Percentiles rank a stretch among this genome's conserved stretches.
These are phyloP conservation scores for Meriones unguiculatus DNA, from an alignment of 2,113 vertebrate genomes.

Conservation along the genomic window DNA sequence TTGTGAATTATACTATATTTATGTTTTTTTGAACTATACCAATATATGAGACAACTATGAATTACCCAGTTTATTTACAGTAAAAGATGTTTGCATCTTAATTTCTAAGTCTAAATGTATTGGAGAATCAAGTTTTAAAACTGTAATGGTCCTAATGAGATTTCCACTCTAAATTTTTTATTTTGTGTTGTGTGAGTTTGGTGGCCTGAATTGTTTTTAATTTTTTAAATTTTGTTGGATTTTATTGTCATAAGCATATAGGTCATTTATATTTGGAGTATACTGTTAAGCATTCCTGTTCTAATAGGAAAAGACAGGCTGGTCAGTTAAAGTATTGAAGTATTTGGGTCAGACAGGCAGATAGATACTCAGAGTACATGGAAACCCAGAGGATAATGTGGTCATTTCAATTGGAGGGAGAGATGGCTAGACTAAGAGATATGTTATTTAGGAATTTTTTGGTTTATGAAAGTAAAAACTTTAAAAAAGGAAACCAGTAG, in stretches of 20 bases:
- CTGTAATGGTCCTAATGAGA: conserved; percentile 26
- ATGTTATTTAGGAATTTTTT: conserved; percentile 15
- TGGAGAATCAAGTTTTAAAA: conserved; percentile 36
- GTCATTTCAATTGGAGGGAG: conserved; percentile 12
- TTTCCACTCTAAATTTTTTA: background rate
- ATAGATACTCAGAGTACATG: background rate
- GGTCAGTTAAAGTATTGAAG: background rate
- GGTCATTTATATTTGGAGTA: conserved; percentile 15
- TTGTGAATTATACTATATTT: background rate
- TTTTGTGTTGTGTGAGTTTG: background rate
- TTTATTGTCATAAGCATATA: conserved; percentile 42
- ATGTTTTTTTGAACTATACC: conserved; percentile 37
- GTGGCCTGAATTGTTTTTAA: background rate
- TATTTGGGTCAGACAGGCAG: background rate
- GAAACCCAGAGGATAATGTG: background rate
- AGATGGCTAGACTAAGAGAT: background rate
- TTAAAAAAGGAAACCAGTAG: background rate
- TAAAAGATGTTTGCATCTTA: conserved; percentile 37
- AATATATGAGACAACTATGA: background rate
- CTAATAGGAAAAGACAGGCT: background rate
- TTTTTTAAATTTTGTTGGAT: conserved; percentile 25
- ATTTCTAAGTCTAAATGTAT: conserved; percentile 8
- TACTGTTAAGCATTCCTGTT: background rate
- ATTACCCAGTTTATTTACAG: conserved; percentile 20
- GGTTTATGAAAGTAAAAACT: conserved; percentile 16